Base-by-base conservation (phyloP, 2,113 vertebrate genomes). In the Ursus arctos region DNA sequence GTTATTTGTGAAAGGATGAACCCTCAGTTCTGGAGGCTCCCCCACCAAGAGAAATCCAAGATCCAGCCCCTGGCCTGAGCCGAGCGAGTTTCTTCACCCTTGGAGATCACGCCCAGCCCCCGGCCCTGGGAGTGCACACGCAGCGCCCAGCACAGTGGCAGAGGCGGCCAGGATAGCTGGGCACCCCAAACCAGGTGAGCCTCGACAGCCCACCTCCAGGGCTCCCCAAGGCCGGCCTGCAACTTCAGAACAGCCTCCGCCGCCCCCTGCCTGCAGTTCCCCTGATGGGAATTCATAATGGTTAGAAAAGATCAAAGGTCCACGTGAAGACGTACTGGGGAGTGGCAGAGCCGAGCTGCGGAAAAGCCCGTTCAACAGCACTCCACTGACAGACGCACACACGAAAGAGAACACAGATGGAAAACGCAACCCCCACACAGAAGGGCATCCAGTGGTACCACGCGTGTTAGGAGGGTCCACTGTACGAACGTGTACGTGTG, bases 371-470 rank as follows among this genome's bases (percentile, higher is more conserved):
- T 18, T 74, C 40, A 0, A 4, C 24, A 24, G 21, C 22, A 51
- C 51, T 19, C 33, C 10, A 7, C 9, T 19, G 51, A 51, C 28
- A 51, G 1, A 9, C 24, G 51, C 49, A 74, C 74, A 61, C 10
- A 19, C 33, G 6, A 16, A 43, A 63, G n/a, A 74, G 57, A 74
- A 61, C 11, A 31, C 31, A 67, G 61, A 26, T 36, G 36, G 53
- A 8, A 77, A 69, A 67, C 36, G 26, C 22, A 36, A 16, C 40
- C 63, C 16, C 33, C 2, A 3, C n/a, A 11, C 2, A 4, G n/a
- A 16, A 40, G 77, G 59, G 24, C 49, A 33, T 5, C 7, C 0
- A 22, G 8, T 0, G 10, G 33, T 0, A 9, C 40, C 9, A 2
- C 0, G 18, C 15, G 1, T 11, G 26, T 31, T 43, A 15, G 51